Base-by-base conservation (phyloP, 2,113 vertebrate species). In the Vanacampus margaritifer region DNA sequence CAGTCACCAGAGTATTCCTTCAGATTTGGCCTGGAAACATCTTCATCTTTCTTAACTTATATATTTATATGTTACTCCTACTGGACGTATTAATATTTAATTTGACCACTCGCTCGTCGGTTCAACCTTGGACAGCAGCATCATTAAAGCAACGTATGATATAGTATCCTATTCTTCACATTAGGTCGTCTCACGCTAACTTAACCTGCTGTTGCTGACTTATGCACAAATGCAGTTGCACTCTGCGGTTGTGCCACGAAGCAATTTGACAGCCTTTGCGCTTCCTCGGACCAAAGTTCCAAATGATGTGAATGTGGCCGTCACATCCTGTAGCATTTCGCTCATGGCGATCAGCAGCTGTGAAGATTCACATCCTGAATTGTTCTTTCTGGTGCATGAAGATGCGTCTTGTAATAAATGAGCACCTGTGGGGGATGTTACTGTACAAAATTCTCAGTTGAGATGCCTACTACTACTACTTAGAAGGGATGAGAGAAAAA, bases 51-150 rank as follows among this genome's bases (percentile, higher is more conserved):
- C 17, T 36, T 17, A 19, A 16, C 37, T 23, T 14, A 23, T 61
- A 62, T 43, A 3, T 62, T 62, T 62, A 5, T 21, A 60, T 41
- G 5, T 10, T 28, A 28, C 5, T 24, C 11, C 21, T 66, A 48
- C 48, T 48, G 46, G 21, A 35, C 8, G 8, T 54, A 71, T 78
- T 23, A 51, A 83, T 82, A 72, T 77, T 76, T 69, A 3, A 78
- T 73, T 35, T 23, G 1, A 62, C 12, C 35, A 28, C 53, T 69
- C 65, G 75, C 78, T 76, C 72, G 39, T 66, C 69, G 63, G 5
- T 3, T 37, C 14, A 16, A 75, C 50, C 75, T 75, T 67, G 37
- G 7, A 45, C 2, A 5, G 35, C 58, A 63, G 16, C 26, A 68
- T 72, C 28, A 76, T 61, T 82, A 77, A 76, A 82, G 16, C 39